These are phyloP conservation scores for Akabosia matsudoensis DNA, from an alignment of 1,140 invertebrate species.

Conservation along the genomic window DNA sequence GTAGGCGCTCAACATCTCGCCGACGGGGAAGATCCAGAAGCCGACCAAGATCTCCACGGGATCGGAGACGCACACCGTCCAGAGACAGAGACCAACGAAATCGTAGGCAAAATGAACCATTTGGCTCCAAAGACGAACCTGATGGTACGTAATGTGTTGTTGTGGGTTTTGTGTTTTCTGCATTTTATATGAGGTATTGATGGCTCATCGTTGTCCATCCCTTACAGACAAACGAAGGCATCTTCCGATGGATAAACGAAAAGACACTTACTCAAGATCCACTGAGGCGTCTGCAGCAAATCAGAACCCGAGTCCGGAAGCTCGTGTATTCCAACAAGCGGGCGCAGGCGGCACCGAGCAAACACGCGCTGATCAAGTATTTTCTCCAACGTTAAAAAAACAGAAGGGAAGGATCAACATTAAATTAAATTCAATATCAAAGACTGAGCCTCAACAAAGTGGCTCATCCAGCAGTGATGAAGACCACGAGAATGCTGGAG, in stretches of 20 bases:
- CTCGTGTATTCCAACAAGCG: background rate
- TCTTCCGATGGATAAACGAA: background rate
- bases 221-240: background rate
- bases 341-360: background rate
- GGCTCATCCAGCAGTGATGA: constrained; percentile 36
- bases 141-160: too few relatives aligned
- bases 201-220: too few relatives aligned
- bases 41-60: background rate
- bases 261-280: background rate
- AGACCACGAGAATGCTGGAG: background rate
- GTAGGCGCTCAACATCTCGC: background rate
- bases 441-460: constrained; percentile 33
- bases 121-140: background rate
- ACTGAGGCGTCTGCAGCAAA: background rate
- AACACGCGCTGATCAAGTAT: background rate
- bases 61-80: background rate
- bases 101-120: background rate
- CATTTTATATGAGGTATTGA: too few relatives aligned
- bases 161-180: too few relatives aligned
- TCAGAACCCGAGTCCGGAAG: background rate
- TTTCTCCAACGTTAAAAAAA: constrained; percentile 30
- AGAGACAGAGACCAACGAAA: background rate
- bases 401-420: constrained; percentile 44
- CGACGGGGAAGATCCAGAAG: background rate
- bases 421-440: constrained; percentile 40